Evolutionary conservation across 2,888 invertebrate species (phyloP), one percentile per base, ranked within the genome.

Genomic region (Boloria euphrosyne): DNA sequence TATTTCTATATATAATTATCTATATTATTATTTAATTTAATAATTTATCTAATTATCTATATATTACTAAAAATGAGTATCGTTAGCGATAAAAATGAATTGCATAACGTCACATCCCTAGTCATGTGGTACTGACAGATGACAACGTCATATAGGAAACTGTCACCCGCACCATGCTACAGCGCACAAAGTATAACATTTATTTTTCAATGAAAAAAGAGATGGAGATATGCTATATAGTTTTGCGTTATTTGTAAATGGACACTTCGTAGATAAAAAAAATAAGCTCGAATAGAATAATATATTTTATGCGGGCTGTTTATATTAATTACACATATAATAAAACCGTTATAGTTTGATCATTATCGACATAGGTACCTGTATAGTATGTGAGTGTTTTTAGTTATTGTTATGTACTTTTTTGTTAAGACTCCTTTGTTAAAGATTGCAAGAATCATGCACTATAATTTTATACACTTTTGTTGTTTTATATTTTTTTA

Each of bases 251-350:
- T 31, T 31, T 10, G 10, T 38, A 10, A 10, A 38, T 38, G 31
- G 31, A 38, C 10, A 1, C 10, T 2, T 38, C 0, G 0, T 38
- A 0, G 10, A 38, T 10, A 31, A 38, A 38, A 59, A 62, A 50
- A 49, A 38, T 52, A 62, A n/a, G 62, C 62, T 68, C 68, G 68
- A 68, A 68, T 71, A 68, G 50, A 51, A 52, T 59, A 53, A 31
- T 17, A 51, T 54, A 44, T 57, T 54, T 62, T 60, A 61, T 54
- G 7, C 38, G 60, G 38, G 58, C 57, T 52, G 22, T 58, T 57
- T 46, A 58, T 61, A 52, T 54, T n/a, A 50, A 54, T 65, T 54
- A 65, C 54, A 61, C 54, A 54, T 61, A 54, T 65, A 60, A 14
- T 57, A 49, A 13, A 44, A 46, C 22, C 18, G 22, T 57, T 57